phyloP scores from a whole-genome alignment of 1,140 invertebrate genomes.

The Hylaeus volcanicus region DNA sequence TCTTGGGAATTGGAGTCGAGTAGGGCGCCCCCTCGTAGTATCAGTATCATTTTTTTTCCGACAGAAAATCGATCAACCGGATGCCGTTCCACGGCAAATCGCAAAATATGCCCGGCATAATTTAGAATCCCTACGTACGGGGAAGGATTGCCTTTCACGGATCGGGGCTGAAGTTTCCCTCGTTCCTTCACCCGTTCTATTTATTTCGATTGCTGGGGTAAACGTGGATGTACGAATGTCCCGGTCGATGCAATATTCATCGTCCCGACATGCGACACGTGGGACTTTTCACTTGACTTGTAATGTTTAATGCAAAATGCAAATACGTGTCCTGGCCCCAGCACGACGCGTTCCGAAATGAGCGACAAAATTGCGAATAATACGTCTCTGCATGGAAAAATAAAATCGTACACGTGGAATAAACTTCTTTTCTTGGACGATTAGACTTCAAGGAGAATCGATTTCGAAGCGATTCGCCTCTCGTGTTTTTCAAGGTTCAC shows the following conservation, averaged over 20 bases:
- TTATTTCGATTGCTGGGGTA: conserved; percentile 6
- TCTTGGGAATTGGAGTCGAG: conserved; percentile 56
- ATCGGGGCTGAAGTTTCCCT: conserved; percentile 24
- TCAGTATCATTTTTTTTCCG: conserved; percentile 64
- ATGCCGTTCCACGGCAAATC: conserved; percentile 45
- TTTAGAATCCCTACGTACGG: conserved; percentile 42
- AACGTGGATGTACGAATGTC: background rate
- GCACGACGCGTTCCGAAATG: too few species aligned
- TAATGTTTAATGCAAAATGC: background rate
- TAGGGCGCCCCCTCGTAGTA: conserved; percentile 50
- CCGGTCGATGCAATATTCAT: background rate
- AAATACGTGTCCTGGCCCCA: background rate
- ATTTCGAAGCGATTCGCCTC: too few species aligned
- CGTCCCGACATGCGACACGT: background rate
- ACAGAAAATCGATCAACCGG: conserved; percentile 62
- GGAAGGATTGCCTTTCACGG: conserved; percentile 44
- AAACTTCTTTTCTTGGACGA: too few species aligned
- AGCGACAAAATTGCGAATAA: background rate
- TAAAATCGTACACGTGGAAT: too few species aligned
- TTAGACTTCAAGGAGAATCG: too few species aligned
- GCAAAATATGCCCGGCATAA: conserved; percentile 61
- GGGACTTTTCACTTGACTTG: background rate
- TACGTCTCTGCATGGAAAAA: background rate
- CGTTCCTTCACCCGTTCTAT: background rate
- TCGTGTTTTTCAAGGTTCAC: too few species aligned